Evolutionary conservation across 2,888 invertebrate species (phyloP).

Genomic region (Metacarcinus magister): DNA sequence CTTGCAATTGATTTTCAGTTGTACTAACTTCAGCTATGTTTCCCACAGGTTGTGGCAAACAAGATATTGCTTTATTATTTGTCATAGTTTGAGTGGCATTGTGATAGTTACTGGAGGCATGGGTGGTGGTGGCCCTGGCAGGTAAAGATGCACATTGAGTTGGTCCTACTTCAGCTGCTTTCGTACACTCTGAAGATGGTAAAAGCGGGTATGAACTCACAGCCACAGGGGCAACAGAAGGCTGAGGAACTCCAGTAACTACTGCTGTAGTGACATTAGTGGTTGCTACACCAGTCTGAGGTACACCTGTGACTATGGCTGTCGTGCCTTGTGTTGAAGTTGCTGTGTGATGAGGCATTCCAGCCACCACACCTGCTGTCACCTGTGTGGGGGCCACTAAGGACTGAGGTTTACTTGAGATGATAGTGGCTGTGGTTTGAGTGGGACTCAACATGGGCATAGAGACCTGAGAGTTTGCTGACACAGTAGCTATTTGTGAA

Average conservation of each 20-base stretch:
- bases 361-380: slow-evolving; percentile 68
- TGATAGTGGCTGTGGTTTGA: slow-evolving; percentile 63
- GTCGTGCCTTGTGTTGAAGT: slow-evolving; percentile 64
- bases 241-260: slow-evolving; percentile 63
- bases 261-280: slow-evolving; percentile 62
- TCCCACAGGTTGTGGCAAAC: slow-evolving; percentile 13
- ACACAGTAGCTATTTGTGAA: slow-evolving; percentile 60
- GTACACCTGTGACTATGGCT: slow-evolving; percentile 60
- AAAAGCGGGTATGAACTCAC: background rate
- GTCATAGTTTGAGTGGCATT: background rate
- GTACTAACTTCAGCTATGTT: background rate
- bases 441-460: slow-evolving; percentile 66
- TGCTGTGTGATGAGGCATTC: slow-evolving; percentile 61
- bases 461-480: slow-evolving; percentile 65
- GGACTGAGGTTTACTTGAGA: slow-evolving; percentile 64
- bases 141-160: slow-evolving; percentile 39
- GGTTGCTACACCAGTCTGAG: slow-evolving; percentile 33
- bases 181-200: slow-evolving; percentile 19
- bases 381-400: slow-evolving; percentile 61
- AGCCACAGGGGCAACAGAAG: slow-evolving; percentile 49
- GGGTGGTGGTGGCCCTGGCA: background rate
- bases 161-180: slow-evolving; percentile 28
- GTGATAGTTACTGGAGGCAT: slow-evolving; percentile 33
- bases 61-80: slow-evolving; percentile 32
- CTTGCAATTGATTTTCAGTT: slow-evolving; percentile 36